Evolutionary conservation across 2,888 invertebrate species (phyloP).

Genomic region (Brachypalpus laphriformis): DNA sequence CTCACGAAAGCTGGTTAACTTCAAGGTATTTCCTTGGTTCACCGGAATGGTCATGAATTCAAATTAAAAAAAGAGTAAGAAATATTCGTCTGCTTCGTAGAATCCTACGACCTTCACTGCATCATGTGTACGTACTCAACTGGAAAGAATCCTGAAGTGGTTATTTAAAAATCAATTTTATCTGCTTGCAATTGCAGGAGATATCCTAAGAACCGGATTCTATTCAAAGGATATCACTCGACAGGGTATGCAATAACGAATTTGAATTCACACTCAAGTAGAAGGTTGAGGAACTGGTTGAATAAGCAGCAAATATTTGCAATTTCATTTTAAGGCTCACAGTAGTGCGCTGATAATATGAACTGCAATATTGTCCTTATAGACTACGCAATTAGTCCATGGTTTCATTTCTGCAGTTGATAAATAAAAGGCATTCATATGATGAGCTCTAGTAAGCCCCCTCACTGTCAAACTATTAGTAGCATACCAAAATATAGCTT

Average conservation of each 20-base stretch:
- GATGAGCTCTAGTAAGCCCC: too few relatives aligned
- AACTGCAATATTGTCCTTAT: too few relatives aligned
- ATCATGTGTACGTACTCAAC: conserved; percentile 2
- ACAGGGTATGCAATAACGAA: conserved; percentile 15
- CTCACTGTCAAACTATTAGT: too few relatives aligned
- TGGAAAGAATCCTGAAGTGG: conserved; percentile 19
- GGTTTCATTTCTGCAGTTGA: too few relatives aligned
- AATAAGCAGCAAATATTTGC: neutral
- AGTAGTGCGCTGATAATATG: too few relatives aligned
- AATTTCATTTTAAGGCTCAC: too few relatives aligned
- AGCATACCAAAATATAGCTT: too few relatives aligned
- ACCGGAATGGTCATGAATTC: neutral
- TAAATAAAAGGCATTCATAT: too few relatives aligned
- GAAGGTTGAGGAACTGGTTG: neutral
- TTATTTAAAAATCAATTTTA: conserved; percentile 45
- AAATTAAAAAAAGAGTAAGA: neutral
- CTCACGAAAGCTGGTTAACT: neutral
- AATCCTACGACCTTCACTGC: conserved; percentile 25
- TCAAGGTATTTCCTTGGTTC: neutral
- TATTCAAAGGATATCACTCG: conserved; percentile 1
- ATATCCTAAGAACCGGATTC: conserved; percentile 25
- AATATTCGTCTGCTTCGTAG: neutral
- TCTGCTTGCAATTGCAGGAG: conserved; percentile 7
- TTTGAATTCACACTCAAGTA: conserved; percentile 15
- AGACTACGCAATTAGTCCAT: too few relatives aligned